Base-by-base conservation (phyloP, 2,888 invertebrate species). In the Tachystola acroxantha region DNA sequence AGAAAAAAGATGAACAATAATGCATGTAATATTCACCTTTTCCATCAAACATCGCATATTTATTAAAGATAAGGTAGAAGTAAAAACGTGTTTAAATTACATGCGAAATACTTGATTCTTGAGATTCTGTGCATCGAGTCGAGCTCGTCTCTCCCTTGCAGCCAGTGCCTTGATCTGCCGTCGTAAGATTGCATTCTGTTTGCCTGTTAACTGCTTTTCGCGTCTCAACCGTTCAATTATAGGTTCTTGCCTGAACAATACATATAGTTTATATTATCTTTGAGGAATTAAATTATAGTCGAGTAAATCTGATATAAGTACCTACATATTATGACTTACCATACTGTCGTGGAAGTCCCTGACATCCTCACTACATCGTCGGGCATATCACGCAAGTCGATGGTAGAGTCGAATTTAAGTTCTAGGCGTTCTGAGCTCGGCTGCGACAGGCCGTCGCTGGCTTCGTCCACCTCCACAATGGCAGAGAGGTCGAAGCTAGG, bases 401-500 rank as follows among this genome's bases (percentile, higher is more conserved):
- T 50, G 1, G 71, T 62, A 0, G 77, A 77, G 11, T 81, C 82
- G 42, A 75, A 85, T 36, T 76, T 85, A 1, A 86, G 51, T 42
- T 85, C 84, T 10, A 87, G 48, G 46, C 72, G 64, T 5, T 85
- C 86, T 0, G 77, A 78, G 3, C 66, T 77, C 7, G 64, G 72
- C 11, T 76, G 78, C 3, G 78, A 79, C 6, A 66, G 28, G 0
- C 43, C 63, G 25, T 85, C 85, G 37, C 74, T 79, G 1, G 57
- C 54, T 51, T 88, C 88, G 6, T 86, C 84, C 1, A 84, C 77
- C 44, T 88, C 88, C 0, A 85, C 77, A 28, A 88, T 87, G 1
- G 86, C 86, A 0, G 87, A 81, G 2, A 88, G 55, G 48, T 88
- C 87, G 39, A 86, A 86, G 43, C 81, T 82, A 0, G 87, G 87